These are phyloP conservation scores for Galeopsomyia nigrocyanea DNA, from an alignment of 2,888 invertebrate species.

Conservation along the genomic window DNA sequence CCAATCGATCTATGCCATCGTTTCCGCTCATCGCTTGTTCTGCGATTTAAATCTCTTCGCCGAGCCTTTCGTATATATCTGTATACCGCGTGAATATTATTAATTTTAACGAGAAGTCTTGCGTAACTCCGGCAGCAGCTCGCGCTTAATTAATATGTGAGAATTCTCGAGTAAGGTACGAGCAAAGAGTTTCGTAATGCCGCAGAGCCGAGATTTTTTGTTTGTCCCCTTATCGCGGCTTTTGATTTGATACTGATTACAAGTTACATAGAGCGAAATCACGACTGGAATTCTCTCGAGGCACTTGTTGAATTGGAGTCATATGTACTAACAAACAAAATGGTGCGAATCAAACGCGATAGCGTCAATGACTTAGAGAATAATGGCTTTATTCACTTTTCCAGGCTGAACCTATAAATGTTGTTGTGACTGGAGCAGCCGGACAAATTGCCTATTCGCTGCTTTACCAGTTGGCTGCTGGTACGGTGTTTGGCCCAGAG, in stretches of 20 bases:
- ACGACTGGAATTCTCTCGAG: too few species aligned
- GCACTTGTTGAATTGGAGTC: not conserved
- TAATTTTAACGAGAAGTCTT: not conserved
- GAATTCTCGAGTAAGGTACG: too few species aligned
- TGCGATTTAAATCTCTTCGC: constrained; percentile 25
- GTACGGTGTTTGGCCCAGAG: constrained; percentile 92
- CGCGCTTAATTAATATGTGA: too few species aligned
- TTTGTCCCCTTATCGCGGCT: not conserved
- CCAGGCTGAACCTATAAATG: constrained; percentile 87
- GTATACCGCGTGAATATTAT: not conserved
- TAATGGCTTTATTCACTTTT: constrained; percentile 12
- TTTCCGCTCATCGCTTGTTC: constrained; percentile 23
- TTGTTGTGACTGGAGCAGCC: constrained; percentile 98
- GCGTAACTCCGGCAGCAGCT: not conserved
- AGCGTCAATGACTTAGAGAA: not conserved
- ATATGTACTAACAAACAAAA: not conserved
- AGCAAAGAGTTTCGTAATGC: too few species aligned
- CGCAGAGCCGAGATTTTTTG: not conserved
- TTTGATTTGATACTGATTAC: not conserved
- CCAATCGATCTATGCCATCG: not conserved
- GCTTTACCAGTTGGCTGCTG: constrained; percentile 93
- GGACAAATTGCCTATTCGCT: constrained; percentile 99
- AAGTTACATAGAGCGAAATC: not conserved
- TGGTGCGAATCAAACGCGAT: not conserved
- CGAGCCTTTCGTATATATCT: not conserved